Conservation (phyloP, 2,797 vertebrate species). For the Epinephelus malabaricus region DNA sequence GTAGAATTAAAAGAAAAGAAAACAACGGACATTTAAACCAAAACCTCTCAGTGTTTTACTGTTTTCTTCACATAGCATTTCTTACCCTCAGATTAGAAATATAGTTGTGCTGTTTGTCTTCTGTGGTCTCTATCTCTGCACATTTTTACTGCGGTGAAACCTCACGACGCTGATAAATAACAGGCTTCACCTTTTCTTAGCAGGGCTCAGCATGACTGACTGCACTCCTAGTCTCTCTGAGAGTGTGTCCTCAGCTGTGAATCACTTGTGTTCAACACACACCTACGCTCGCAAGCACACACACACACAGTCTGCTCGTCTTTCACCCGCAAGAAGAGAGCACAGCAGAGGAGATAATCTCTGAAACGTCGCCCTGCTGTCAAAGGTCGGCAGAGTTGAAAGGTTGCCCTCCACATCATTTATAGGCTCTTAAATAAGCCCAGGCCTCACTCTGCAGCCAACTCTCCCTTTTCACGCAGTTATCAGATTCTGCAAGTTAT, state of each 20-base stretch:
- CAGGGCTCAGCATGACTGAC: constrained; percentile 76
- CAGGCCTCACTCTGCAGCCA: constrained; percentile 83
- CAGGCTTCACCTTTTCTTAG: constrained; percentile 74
- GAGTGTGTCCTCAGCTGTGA: constrained; percentile 82
- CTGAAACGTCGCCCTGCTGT: constrained; percentile 88
- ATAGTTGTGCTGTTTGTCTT: constrained; percentile 59
- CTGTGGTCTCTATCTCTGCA: constrained; percentile 63
- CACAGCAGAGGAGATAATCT: constrained; percentile 91
- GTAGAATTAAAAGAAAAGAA: constrained; percentile 41
- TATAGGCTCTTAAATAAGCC: constrained; percentile 93
- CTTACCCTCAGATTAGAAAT: constrained; percentile 63
- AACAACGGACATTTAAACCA: constrained; percentile 25
- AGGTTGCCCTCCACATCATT: constrained; percentile 93
- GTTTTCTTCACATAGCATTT: constrained; percentile 53
- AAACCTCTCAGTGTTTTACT: constrained; percentile 47
- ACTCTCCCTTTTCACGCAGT: constrained; percentile 84
- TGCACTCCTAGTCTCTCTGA: constrained; percentile 75
- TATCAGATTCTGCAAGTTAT: constrained; percentile 84
- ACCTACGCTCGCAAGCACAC: constrained; percentile 24
- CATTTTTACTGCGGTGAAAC: constrained; percentile 74
- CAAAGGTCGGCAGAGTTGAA: constrained; percentile 92
- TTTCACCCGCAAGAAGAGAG: constrained; percentile 73
- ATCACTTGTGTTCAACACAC: constrained; percentile 77
- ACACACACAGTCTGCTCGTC: constrained; percentile 62
- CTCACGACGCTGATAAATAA: constrained; percentile 80